Conservation (phyloP, 2,797 vertebrate species). For the Todus mexicanus region DNA sequence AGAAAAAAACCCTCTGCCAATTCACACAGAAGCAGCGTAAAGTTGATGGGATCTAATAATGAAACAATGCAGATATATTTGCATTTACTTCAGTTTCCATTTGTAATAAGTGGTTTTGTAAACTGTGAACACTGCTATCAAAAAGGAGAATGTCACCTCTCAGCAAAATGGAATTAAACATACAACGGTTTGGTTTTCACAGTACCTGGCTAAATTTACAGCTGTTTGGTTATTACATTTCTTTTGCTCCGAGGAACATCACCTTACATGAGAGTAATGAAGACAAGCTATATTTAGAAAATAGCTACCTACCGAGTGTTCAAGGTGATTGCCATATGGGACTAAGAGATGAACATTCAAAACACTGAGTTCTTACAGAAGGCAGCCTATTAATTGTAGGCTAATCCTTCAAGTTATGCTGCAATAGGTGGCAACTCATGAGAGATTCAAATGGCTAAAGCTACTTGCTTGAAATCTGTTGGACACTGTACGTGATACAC, state of each 20-base stretch:
- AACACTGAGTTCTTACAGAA: not conserved
- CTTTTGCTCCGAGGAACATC: not conserved
- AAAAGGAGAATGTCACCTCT: not conserved
- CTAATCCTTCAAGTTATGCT: not conserved
- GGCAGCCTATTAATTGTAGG: not conserved
- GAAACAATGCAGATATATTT: not conserved
- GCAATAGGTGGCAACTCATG: not conserved
- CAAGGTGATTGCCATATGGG: not conserved
- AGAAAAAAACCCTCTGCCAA: not conserved
- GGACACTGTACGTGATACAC: not conserved
- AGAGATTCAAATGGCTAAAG: not conserved
- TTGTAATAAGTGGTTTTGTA: not conserved
- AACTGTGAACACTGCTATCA: not conserved
- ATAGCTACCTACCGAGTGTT: not conserved
- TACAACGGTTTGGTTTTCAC: not conserved
- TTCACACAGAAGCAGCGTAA: not conserved
- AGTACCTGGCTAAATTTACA: not conserved
- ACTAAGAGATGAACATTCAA: not conserved
- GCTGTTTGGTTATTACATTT: not conserved
- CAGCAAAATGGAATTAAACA: not conserved
- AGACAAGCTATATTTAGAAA: not conserved
- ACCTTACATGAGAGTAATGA: not conserved
- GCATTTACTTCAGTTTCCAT: not conserved
- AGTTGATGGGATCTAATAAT: not conserved
- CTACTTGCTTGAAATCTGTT: not conserved